Evolutionary conservation across 2,113 vertebrate genomes (phyloP), one percentile per base, ranked within the genome.

Genomic region (Spheniscus mendiculus): DNA sequence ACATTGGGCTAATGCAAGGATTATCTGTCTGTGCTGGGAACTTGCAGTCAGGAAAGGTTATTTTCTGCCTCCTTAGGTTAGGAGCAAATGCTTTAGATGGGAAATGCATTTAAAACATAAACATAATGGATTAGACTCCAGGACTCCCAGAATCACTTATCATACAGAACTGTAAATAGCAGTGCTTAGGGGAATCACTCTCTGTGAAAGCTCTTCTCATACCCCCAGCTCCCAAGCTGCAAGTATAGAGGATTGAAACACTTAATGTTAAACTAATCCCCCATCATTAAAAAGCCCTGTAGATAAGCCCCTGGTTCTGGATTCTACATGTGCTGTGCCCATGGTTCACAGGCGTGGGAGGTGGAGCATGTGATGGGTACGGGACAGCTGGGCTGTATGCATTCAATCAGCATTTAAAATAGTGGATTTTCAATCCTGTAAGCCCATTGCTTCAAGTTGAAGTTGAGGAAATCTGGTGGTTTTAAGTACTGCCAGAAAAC

Each of bases 201-300:
- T 91, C 86, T 92, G 83, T 85, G 89, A 97, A 97, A 96, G 95
- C 95, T 93, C 81, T 89, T 81, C 93, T 95, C 96, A 96, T 96
- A 36, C 83, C 76, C 87, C 79, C 87, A 93, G 55, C 70, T 96
- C 87, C 80, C 94, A 84, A 72, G 81, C 94, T 89, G 93, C 62
- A 76, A 76, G 15, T 79, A 83, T 34, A 73, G 89, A 65, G 93
- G 95, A 97, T 87, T 96, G 96, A 91, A 93, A 91, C 91, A 83
- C 93, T 97, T 97, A 94, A 94, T 93, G 93, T 97, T 96, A 87
- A 97, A 95, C 92, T 97, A 97, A 97, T 97, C 95, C 96, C 47
- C 53, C 66, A 47, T 91, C 97, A 96, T 88, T 96, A 90, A 96
- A 96, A 94, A 87, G 87, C 95, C 93, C 93, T 69, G 89, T 72